phyloP scores from a whole-genome alignment of 1,140 invertebrate genomes.

The Lithobius niger region DNA sequence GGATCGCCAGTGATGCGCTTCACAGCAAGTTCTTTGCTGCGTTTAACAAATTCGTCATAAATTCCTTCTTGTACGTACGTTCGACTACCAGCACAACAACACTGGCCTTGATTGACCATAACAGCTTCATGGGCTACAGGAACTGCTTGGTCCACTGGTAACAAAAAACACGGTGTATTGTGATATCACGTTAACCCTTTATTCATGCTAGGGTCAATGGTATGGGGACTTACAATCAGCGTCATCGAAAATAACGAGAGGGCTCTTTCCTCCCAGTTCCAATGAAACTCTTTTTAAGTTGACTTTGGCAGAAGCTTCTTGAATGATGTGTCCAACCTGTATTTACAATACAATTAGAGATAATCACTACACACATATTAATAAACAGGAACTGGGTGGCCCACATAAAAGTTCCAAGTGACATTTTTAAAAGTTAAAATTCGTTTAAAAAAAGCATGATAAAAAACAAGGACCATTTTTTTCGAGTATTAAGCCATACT shows the following conservation, averaged over 20 bases:
- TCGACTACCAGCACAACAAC: conserved; percentile 76
- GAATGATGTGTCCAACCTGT: conserved; percentile 53
- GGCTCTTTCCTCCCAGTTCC: conserved; percentile 82
- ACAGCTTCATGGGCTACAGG: conserved; percentile 57
- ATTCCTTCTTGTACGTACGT: conserved; percentile 76
- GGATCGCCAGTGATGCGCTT: conserved; percentile 65
- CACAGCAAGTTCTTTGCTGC: conserved; percentile 49
- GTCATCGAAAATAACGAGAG: conserved; percentile 70
- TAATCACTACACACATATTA: neutral
- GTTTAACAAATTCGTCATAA: conserved; percentile 75
- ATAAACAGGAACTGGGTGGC: too few relatives aligned
- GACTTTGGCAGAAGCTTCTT: conserved; percentile 51
- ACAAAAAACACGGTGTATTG: too few relatives aligned
- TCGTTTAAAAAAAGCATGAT: too few relatives aligned
- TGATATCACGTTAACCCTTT: too few relatives aligned
- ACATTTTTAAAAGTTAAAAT: neutral
- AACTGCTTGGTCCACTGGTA: conserved; percentile 64
- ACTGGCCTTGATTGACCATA: conserved; percentile 80
- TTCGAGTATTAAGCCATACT: too few relatives aligned
- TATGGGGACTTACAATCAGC: conserved; percentile 37
- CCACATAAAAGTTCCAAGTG: neutral
- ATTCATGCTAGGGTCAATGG: too few relatives aligned
- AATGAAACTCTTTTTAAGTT: conserved; percentile 77
- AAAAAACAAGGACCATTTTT: too few relatives aligned
- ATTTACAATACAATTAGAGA: too few relatives aligned